Base-by-base conservation (phyloP, 2,888 invertebrate genomes). In the Stenodera caucasica region DNA sequence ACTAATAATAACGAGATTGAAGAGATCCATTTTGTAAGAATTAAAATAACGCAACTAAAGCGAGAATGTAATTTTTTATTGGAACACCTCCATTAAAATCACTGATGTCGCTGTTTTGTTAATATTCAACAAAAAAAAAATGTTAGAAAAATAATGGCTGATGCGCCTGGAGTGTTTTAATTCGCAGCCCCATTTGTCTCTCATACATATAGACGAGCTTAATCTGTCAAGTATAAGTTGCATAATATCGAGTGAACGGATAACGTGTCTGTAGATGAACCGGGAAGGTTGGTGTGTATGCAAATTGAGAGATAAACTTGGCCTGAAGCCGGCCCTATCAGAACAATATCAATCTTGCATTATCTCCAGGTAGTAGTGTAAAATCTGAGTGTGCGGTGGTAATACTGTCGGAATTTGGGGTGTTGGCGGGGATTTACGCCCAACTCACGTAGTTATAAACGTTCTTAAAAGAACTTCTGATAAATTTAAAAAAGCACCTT, bases 401-500 rank as follows among this genome's bases (percentile, higher is more conserved):
- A 51, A 53, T 56, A 60, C 63, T 60, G 64, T 57, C 56, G 33
- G 54, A 59, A 63, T 35, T 37, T 60, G 33, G 57, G 61, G 56
- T 53, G 40, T 58, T 57, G 53, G 15, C 53, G 61, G 7, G 63
- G 66, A 68, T 40, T 56, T 52, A 66, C 57, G 71, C 68, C 69
- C 75, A 66, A 66, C 73, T 75, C 75, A 76, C 75, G 76, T 75
- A 75, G 72, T 4, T 2, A 75, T 73, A 74, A 73, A 72, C 69
- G 71, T 69, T 70, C 71, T 72, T 74, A 73, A 73, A 70, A 70
- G 73, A 70, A 71, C 65, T 49, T 57, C 70, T 77, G 77, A 78
- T 78, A 78, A 78, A 77, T 77, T 78, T 57, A 74, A 77, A 76
- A 75, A 77, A 77, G 75, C 75, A 76, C 77, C 77, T 77, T 73